phyloP scores from a whole-genome alignment of 2,888 invertebrate genomes.

The Calliphora vomitoria region DNA sequence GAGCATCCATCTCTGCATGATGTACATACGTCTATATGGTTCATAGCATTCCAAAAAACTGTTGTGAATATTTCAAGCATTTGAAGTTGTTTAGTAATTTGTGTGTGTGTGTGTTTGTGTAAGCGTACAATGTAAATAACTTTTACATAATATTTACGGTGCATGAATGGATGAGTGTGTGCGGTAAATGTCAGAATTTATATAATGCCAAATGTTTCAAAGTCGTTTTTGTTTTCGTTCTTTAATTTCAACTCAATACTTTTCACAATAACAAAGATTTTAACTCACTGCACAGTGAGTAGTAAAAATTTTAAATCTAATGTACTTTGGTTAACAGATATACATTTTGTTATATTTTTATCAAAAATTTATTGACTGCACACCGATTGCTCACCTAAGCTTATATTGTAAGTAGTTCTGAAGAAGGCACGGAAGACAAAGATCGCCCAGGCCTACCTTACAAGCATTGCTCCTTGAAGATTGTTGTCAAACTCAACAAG shows the following conservation, averaged over 20 bases:
- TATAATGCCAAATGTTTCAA: slow-evolving; percentile 7
- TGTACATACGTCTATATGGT: neutral
- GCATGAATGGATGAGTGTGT: neutral
- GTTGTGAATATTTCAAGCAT: neutral
- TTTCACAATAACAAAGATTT: neutral
- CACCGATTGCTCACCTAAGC: no score
- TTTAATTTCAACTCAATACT: slow-evolving; percentile 1
- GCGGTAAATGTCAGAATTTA: neutral
- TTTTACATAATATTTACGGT: slow-evolving; percentile 3
- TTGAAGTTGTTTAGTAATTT: neutral
- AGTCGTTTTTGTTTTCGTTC: neutral
- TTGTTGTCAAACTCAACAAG: no score
- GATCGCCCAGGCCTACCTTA: no score
- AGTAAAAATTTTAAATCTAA: neutral
- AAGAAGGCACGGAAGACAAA: no score
- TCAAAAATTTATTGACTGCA: no score
- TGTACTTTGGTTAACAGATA: no score
- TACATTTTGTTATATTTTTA: no score
- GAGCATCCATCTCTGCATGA: neutral
- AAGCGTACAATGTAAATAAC: neutral
- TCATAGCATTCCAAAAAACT: neutral
- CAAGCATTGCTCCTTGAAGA: no score
- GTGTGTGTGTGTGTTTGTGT: neutral
- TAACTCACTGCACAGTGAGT: neutral
- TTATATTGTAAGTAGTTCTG: no score